Conservation (phyloP, 1,140 invertebrate genomes). For the Magallana ariakensis region DNA sequence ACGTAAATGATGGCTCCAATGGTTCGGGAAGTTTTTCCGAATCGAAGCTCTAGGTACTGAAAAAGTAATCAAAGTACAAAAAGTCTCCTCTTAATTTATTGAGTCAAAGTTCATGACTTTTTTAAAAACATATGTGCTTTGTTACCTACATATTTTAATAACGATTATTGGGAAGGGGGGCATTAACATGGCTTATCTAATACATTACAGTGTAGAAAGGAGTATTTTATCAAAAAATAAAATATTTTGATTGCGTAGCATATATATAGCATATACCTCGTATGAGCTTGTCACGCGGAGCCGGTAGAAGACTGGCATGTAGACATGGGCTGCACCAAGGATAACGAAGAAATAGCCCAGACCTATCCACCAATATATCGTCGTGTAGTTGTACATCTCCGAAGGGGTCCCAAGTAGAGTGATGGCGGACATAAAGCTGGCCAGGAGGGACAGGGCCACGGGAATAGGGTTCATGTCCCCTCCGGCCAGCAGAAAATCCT, state of each 20-base stretch:
- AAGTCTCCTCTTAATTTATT: neutral
- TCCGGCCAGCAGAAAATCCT: slow-evolving; percentile 89
- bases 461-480: slow-evolving; percentile 84
- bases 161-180: no score
- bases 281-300: slow-evolving; percentile 76
- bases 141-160: no score
- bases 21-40: slow-evolving; percentile 64
- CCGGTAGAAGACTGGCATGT: slow-evolving; percentile 77
- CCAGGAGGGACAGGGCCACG: slow-evolving; percentile 74
- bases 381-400: slow-evolving; percentile 86
- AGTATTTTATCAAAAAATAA: no score
- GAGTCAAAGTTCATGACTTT: no score
- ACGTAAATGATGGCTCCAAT: slow-evolving; percentile 67
- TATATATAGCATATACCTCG: slow-evolving; percentile 66
- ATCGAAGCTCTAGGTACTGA: slow-evolving; percentile 88
- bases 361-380: slow-evolving; percentile 70
- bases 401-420: slow-evolving; percentile 92
- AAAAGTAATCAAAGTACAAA: slow-evolving; percentile 67
- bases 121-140: no score
- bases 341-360: slow-evolving; percentile 69
- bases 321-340: slow-evolving; percentile 67
- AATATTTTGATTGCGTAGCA: neutral
- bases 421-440: slow-evolving; percentile 92
- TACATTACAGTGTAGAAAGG: no score
- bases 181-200: no score